Evolutionary conservation across 2,888 invertebrate genomes (phyloP), one percentile per base, ranked within the genome.

Genomic region (Latheticus oryzae): DNA sequence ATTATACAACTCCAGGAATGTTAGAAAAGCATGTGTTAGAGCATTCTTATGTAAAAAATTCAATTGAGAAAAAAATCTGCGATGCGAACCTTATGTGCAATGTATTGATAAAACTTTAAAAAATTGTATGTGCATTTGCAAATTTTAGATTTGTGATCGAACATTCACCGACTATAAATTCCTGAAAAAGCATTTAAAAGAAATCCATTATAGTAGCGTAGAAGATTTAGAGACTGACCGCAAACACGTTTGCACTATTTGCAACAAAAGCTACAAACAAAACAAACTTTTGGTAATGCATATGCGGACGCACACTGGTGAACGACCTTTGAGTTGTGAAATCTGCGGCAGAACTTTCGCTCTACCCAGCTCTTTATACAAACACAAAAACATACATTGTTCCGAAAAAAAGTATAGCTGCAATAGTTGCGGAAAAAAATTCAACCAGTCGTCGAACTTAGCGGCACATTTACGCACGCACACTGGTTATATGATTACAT

Each of bases 251-350:
- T 79, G 79, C 56, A 70, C 63, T 21, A 66, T 78, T 54, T 79
- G 79, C 60, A 76, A 76, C 21, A 79, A 76, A 70, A 74, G 76
- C 21, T 79, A 77, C 60, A 73, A 71, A 60, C 73, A 75, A 47
- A 73, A 75, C 54, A 77, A 76, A 61, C 65, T 74, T 28, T 58
- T 78, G 3, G 40, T 69, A 5, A 64, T 75, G 15, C 79, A 79
- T 63, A 70, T 78, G 70, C 60, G 78, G 24, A 70, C 70, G 2
- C 79, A 79, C 64, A 77, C 77, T 1, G 79, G 79, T 2, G 77
- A 78, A 60, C 61, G 76, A 32, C 78, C 78, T 3, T 62, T 76
- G 7, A 75, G 67, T 60, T 79, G 79, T 60, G 76, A 77, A 51
- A 72, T 75, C 15, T 79, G 79, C 52, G 73, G 73, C 3, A 72